A percentile compares a stretch with the other conserved stretches of the same genome.
Evolutionary conservation across 2,113 vertebrate species (phyloP).

Genomic region (Pardalotus punctatus): DNA sequence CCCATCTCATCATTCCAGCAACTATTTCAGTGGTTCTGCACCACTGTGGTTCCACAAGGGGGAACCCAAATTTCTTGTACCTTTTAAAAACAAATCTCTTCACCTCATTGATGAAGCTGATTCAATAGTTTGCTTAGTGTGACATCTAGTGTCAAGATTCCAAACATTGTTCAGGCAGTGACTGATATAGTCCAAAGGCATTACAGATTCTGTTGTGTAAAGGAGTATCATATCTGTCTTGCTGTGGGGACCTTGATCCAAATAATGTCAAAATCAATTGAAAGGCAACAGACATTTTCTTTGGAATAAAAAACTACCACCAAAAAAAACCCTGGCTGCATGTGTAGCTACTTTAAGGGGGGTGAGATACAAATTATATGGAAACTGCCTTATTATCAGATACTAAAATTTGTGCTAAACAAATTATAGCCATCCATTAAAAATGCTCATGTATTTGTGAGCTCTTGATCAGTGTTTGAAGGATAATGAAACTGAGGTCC

Average conservation of each 20-base stretch:
- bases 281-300: background rate
- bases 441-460: background rate
- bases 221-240: background rate
- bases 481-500: background rate
- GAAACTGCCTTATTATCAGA: background rate
- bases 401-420: background rate
- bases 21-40: background rate
- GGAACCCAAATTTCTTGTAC: background rate
- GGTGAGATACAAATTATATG: background rate
- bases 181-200: background rate
- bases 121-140: conserved; percentile 59
- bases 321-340: background rate
- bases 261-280: background rate
- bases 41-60: background rate
- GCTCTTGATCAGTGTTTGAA: background rate
- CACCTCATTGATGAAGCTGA: background rate
- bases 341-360: background rate
- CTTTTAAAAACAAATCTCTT: background rate
- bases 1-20: background rate
- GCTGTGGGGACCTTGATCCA: background rate
- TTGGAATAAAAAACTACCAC: background rate
- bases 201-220: background rate
- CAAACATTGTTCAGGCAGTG: background rate
- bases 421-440: background rate
- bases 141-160: conserved; percentile 70